A percentile compares a stretch with the other conserved stretches of the same genome.
Evolutionary conservation across 2,113 vertebrate species (phyloP).

Genomic region (human): GRCh38 chr9:6569001-6569500

Average conservation of each 20-base stretch:
- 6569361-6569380: slow-evolving; percentile 86
- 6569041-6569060: slow-evolving; percentile 93
- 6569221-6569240: slow-evolving; percentile 78
- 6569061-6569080: slow-evolving; percentile 92
- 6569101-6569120: slow-evolving; percentile 90
- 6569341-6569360: slow-evolving; percentile 87
- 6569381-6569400: not conserved
- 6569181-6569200: slow-evolving; percentile 91
- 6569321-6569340: not conserved
- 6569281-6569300: not conserved
- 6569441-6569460: not conserved
- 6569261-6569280: not conserved
- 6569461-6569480: not conserved
- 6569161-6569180: slow-evolving; percentile 93
- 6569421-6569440: not conserved
- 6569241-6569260: not conserved
- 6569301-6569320: not conserved
- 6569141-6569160: slow-evolving; percentile 90
- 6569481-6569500: not conserved
- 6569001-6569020: slow-evolving; percentile 91
- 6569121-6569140: slow-evolving; percentile 89
- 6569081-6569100: slow-evolving; percentile 92
- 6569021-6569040: slow-evolving; percentile 91
- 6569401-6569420: not conserved
- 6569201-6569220: slow-evolving; percentile 91